Evolutionary conservation across 2,888 invertebrate species (phyloP), one percentile per base, ranked within the genome.

Genomic region (Epiblema foenella): DNA sequence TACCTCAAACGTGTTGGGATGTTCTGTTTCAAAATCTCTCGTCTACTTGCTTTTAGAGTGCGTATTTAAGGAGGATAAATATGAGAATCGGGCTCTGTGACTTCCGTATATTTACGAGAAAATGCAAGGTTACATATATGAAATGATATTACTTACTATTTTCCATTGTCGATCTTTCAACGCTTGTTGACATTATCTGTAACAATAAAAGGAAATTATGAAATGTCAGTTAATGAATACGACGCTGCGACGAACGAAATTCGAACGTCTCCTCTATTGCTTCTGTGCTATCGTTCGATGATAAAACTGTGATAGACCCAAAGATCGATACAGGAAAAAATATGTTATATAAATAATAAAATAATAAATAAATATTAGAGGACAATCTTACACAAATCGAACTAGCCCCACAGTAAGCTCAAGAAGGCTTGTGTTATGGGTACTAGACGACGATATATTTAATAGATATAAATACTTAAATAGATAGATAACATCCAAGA

Each of bases 111-210:
- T 42, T 15, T 42, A 42, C 12, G 42, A 42, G 12, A 42, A 42
- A 42, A 1, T 1, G 0, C 2, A 42, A 42, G 0, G 3, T 42
- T 42, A 15, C 15, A 15, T 42, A 10, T 51, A 51, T 18, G 0
- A 18, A 11, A 10, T 20, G 11, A 12, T 12, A 20, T 37, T 4
- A 64, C 69, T 69, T 69, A 69, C 69, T 54, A 24, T 54, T 52
- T 58, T 69, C 64, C 64, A 64, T 69, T 17, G 57, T 52, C 15
- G 20, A n/a, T 37, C 20, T 49, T 11, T 29, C 39, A 51, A 42
- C 17, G 12, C 39, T 58, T 8, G 17, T 46, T 39, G 46, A 64
- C 52, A 58, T 52, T 15, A 58, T 69, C 69, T 69, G 69, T 29
- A 69, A 69, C 63, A 57, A 51, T 17, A 51, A 52, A 51, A 29